Evolutionary conservation across 2,113 vertebrate species (phyloP).

Genomic region (Sporophila hypoxantha): DNA sequence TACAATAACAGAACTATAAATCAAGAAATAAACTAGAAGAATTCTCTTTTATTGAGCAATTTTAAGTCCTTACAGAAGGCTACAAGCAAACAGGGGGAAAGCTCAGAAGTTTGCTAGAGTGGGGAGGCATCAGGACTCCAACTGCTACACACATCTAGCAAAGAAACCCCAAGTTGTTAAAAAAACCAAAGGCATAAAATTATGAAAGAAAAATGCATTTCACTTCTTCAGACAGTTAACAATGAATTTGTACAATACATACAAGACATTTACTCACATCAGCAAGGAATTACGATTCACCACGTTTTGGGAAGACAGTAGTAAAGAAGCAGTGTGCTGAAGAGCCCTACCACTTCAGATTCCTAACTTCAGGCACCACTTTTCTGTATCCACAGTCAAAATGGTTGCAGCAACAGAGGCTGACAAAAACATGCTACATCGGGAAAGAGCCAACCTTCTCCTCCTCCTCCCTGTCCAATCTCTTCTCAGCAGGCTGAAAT

Average conservation of each 20-base stretch:
- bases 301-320: not conserved
- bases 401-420: constrained; percentile 18
- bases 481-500: not conserved
- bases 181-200: not conserved
- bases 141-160: accelerated
- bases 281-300: not conserved
- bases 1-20: not conserved
- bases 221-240: not conserved
- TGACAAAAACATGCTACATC: not conserved
- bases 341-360: not conserved
- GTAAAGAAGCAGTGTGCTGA: accelerated
- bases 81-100: not conserved
- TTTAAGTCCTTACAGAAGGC: not conserved
- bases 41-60: too few species aligned
- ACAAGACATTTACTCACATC: constrained; percentile 5
- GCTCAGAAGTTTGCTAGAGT: not conserved
- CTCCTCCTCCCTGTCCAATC: constrained; percentile 16
- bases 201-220: not conserved
- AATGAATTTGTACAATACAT: not conserved
- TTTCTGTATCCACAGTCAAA: not conserved
- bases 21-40: not conserved
- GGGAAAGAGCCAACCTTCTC: constrained; percentile 11
- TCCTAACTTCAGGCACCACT: constrained; percentile 26
- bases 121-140: not conserved
- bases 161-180: not conserved